phyloP scores from a whole-genome alignment of 2,113 vertebrate genomes.

The Bos taurus region DNA sequence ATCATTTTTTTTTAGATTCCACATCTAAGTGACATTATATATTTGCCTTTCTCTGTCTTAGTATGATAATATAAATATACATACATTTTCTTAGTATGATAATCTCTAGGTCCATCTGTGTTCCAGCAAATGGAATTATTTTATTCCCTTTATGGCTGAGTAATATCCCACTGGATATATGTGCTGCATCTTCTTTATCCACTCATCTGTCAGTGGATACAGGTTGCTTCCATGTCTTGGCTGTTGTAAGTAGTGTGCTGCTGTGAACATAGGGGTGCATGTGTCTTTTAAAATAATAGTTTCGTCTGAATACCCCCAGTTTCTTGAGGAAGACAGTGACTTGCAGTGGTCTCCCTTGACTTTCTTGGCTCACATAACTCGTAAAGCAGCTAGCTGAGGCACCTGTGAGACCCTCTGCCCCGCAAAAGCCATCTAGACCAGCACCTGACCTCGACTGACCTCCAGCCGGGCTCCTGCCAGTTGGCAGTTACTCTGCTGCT shows the following conservation, averaged over 20 bases:
- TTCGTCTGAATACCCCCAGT: neutral
- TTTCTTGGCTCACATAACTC: neutral
- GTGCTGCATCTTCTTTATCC: neutral
- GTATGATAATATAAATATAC: neutral
- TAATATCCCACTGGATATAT: neutral
- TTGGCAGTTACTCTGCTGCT: neutral
- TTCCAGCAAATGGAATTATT: neutral
- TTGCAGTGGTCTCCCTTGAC: neutral
- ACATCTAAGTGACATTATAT: neutral
- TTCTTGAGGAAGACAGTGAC: neutral
- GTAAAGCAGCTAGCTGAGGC: fast-evolving
- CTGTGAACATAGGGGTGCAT: neutral
- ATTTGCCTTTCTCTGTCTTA: neutral
- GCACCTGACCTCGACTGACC: neutral
- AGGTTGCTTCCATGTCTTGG: neutral
- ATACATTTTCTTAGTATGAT: neutral
- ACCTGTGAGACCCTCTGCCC: neutral
- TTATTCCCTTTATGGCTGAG: neutral
- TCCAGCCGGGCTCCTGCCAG: fast-evolving
- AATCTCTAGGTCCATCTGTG: neutral
- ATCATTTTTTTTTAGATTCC: neutral
- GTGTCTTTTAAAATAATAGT: neutral
- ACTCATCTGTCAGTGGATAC: neutral
- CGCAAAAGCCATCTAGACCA: fast-evolving
- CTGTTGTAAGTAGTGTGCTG: neutral